A percentile compares a stretch with the other conserved stretches of the same genome.
Conservation (phyloP, 2,113 vertebrate genomes). For the Macquaria australasica region DNA sequence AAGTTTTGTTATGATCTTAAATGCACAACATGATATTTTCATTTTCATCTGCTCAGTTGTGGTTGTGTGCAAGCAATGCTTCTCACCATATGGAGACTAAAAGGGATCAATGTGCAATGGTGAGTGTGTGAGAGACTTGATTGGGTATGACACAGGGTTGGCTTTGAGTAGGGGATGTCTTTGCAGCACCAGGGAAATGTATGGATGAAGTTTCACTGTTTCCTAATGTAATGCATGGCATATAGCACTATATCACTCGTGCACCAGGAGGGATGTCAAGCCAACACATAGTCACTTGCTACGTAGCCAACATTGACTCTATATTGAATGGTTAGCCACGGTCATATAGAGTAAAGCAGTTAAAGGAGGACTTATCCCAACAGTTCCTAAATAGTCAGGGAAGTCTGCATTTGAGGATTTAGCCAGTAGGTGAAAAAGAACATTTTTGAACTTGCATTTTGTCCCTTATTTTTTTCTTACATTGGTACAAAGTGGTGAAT, state of each 20-base stretch:
- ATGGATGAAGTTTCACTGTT: constrained; percentile 1
- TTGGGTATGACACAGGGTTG: constrained; percentile 2
- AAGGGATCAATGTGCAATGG: background rate
- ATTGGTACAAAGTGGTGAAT: background rate
- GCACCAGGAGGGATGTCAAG: constrained; percentile 1
- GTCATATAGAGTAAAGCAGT: background rate
- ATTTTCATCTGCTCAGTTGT: background rate
- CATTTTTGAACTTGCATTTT: background rate
- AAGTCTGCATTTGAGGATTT: background rate
- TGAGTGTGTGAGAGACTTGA: constrained; percentile 17
- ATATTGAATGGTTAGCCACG: background rate
- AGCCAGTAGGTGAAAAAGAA: background rate
- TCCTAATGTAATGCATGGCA: background rate
- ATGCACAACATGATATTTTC: background rate
- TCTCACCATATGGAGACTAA: background rate
- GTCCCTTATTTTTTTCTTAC: background rate
- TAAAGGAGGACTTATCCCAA: background rate
- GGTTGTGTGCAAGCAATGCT: background rate
- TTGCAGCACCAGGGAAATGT: constrained; percentile 10
- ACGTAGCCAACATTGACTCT: background rate
- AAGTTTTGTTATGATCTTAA: background rate
- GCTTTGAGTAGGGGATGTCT: constrained; percentile 4
- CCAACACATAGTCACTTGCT: background rate
- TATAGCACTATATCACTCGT: background rate
- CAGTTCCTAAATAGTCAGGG: background rate